phyloP scores from a whole-genome alignment of 2,113 vertebrate species.

The Amblyopsis rosae region DNA sequence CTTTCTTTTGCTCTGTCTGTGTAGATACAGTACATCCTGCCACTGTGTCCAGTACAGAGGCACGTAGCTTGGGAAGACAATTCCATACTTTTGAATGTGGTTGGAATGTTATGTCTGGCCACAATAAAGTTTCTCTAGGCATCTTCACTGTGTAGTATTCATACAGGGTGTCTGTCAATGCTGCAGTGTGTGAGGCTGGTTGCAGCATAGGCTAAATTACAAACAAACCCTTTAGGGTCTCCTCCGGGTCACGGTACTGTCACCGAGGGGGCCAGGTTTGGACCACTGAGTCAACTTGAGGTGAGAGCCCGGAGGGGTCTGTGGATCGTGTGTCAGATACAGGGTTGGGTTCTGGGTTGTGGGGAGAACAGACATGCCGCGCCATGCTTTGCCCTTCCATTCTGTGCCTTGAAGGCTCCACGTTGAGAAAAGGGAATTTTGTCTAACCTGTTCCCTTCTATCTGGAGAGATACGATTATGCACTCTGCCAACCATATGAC shows the following conservation, averaged over 20 bases:
- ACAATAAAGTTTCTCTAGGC: no score
- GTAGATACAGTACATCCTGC: no score
- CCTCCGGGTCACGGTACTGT: conserved; percentile 59
- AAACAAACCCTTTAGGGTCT: conserved; percentile 48
- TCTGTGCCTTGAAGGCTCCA: conserved; percentile 63
- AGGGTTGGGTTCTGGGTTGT: conserved; percentile 14
- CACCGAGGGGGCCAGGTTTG: conserved; percentile 36
- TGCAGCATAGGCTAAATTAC: conserved; percentile 29
- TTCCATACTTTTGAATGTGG: no score
- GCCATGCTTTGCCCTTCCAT: conserved; percentile 61
- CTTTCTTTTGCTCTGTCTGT: no score
- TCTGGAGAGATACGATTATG: conserved; percentile 65
- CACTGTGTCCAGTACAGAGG: no score
- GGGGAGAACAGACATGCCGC: conserved; percentile 54
- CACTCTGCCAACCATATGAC: conserved; percentile 64
- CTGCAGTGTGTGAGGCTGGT: conserved; percentile 31
- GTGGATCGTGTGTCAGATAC: conserved; percentile 43
- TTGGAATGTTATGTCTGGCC: no score
- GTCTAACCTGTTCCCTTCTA: conserved; percentile 73
- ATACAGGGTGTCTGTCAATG: conserved; percentile 3
- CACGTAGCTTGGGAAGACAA: no score
- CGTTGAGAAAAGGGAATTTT: conserved; percentile 65
- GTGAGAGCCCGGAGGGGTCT: conserved; percentile 49
- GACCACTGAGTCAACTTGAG: conserved; percentile 44
- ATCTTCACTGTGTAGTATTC: no score